phyloP scores from a whole-genome alignment of 2,888 invertebrate genomes.

The Tethea ocularis region DNA sequence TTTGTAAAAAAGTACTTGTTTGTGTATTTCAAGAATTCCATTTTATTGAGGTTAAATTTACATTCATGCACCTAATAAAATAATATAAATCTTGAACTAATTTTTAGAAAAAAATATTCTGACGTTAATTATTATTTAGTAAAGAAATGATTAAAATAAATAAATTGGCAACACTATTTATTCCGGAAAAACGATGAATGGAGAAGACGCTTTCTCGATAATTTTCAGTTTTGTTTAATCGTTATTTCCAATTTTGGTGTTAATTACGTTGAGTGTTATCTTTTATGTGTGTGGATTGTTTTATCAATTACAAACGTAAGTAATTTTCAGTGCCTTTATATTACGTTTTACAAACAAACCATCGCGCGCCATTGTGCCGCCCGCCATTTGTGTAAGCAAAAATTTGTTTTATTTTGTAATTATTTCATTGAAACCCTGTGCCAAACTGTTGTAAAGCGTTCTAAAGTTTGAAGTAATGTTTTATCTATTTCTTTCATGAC shows the following conservation, averaged over 20 bases:
- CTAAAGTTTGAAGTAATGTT: background rate
- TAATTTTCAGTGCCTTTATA: slow-evolving; percentile 39
- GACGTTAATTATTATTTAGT: too few species aligned
- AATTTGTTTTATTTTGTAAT: slow-evolving; percentile 25
- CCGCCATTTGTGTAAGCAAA: slow-evolving; percentile 68
- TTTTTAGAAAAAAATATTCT: too few species aligned
- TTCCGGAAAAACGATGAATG: slow-evolving; percentile 52
- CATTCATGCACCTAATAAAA: too few species aligned
- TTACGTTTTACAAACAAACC: slow-evolving; percentile 22
- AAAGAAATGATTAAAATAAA: too few species aligned
- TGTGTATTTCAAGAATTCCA: too few species aligned
- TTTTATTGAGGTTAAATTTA: too few species aligned
- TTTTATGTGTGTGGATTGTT: slow-evolving; percentile 46
- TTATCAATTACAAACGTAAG: slow-evolving; percentile 48
- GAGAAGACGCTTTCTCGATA: slow-evolving; percentile 56
- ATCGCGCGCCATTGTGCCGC: slow-evolving; percentile 70
- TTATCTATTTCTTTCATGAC: background rate
- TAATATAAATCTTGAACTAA: too few species aligned
- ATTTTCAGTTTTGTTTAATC: slow-evolving; percentile 50
- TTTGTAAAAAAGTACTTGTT: too few species aligned
- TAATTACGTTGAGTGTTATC: slow-evolving; percentile 46
- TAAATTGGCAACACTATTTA: slow-evolving; percentile 45
- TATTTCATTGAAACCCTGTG: background rate
- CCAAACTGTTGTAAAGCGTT: background rate
- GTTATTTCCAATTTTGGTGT: slow-evolving; percentile 39